Base-by-base conservation (phyloP, 2,113 vertebrate species). In the Nothoprocta pentlandii region DNA sequence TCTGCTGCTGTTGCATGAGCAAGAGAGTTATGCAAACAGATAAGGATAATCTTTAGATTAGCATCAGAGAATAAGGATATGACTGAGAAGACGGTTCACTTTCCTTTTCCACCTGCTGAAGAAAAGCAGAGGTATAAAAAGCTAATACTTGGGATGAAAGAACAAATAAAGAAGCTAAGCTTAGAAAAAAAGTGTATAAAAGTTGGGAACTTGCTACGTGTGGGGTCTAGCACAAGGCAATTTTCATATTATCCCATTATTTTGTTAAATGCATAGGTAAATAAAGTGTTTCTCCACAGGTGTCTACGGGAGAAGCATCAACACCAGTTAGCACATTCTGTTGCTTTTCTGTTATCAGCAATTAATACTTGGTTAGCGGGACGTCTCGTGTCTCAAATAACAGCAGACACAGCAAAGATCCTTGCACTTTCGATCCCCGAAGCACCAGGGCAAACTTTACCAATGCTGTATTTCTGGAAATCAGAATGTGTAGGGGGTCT, bases 11-110 rank as follows among this genome's bases (percentile, higher is more conserved):
- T 89, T 84, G 46, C 53, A 79, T 47, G 67, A 93, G 68, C 30
- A 51, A 93, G 51, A 87, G 56, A 79, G 11, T 87, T 85, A 42
- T 49, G 80, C 82, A 84, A 93, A 91, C 49, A 81, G 76, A 87
- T 80, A 76, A 78, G 91, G 61, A 82, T 94, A 92, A 92, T 88
- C 30, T 91, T 88, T 67, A 49, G 28, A 19, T 78, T 94, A 86
- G 41, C 53, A 44, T 74, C 75, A 63, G 69, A 93, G 87, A 95
- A 84, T 58, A 84, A 91, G 61, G 68, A 80, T 82, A 90, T 76
- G 42, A 54, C 46, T 28, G 28, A 87, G 79, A 61, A 80, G 91
- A 85, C 63, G n/a, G 25, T 82, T 92, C 74, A 22, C 39, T 88
- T 92, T 61, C 20, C 3, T 41, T 77, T 83, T 46, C 58, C 69